Base-by-base conservation (phyloP, 2,888 invertebrate species). In the Coleophora deauratella region DNA sequence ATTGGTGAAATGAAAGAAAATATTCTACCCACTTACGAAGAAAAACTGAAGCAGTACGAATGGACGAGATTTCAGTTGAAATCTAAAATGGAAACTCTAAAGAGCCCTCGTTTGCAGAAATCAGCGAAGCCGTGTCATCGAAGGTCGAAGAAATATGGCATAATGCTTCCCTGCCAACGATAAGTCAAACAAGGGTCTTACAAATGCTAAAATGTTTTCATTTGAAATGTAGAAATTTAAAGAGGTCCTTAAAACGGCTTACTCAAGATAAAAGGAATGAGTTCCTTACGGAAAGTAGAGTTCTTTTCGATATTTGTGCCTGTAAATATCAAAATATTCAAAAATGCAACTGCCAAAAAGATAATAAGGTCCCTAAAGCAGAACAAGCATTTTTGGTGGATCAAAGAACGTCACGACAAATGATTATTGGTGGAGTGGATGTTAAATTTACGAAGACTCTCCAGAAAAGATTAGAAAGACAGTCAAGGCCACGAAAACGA, bases 121-220 rank as follows among this genome's bases (percentile, higher is more conserved):
- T 47, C 10, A 37, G 44, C 9, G 46, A 40, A 28, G 43, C 42
- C 15, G 43, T 50, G 27, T 30, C 33, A 27, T 13, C 38, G 0
- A 44, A 30, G 21, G 40, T 47, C 40, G 39, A 42, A 45, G 27
- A 36, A 34, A 44, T 51, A 35, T 48, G 48, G 46, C 35, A 34
- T 39, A 44, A 33, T 11, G 45, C 49, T 38, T 46, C 46, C 38
- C 37, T 46, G 31, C 41, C 47, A 10, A 49, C 31, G 13, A 38
- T 44, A 10, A 37, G 46, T 12, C 27, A 21, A 12, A 43, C 40
- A 12, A 37, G 45, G 12, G 27, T 51, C 27, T 15, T 40, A n/a
- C 43, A 45, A 34, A 46, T 51, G 41, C 37, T 47, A 37, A 49
- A 49, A 44, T 30, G 42, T 31, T 51, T 47, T 41, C 49, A 51